phyloP scores from a whole-genome alignment of 2,797 vertebrate species.

The Sebastes diploproa region DNA sequence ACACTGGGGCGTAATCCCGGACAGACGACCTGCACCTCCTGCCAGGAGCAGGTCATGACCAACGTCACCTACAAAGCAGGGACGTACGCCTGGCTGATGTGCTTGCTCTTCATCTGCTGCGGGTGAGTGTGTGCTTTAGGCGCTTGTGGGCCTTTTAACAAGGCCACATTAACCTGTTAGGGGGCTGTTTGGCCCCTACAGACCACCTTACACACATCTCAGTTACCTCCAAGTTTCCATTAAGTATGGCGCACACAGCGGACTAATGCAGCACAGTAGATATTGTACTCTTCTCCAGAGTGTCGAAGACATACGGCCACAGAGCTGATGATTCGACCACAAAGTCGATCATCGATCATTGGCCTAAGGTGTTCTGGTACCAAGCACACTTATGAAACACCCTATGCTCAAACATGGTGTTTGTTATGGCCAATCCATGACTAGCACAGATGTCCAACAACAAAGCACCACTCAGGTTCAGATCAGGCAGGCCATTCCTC shows the following conservation, averaged over 20 bases:
- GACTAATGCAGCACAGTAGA: not conserved
- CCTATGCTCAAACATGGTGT: too few species aligned
- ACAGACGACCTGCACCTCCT: constrained; percentile 83
- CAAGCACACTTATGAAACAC: too few species aligned
- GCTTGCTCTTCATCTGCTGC: constrained; percentile 79
- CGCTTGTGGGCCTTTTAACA: too few species aligned
- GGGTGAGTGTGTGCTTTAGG: constrained; percentile 76
- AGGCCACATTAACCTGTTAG: not conserved
- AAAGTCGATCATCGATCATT: not conserved
- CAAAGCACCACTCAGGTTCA: too few species aligned
- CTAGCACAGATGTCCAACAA: too few species aligned
- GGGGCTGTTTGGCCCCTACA: not conserved
- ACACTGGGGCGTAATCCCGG: constrained; percentile 69
- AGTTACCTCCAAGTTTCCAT: not conserved
- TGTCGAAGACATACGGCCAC: not conserved
- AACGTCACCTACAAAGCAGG: constrained; percentile 85
- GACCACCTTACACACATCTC: not conserved
- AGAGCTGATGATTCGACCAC: not conserved
- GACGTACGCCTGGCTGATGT: constrained; percentile 84
- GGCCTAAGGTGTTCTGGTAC: too few species aligned
- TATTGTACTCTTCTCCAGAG: not conserved
- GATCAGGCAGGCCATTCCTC: too few species aligned
- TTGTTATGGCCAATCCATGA: too few species aligned
- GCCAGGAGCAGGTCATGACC: constrained; percentile 88
- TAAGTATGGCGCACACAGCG: not conserved